Evolutionary conservation across 2,888 invertebrate genomes (phyloP), one percentile per base, ranked within the genome.

Genomic region (Lasioglossum morio): DNA sequence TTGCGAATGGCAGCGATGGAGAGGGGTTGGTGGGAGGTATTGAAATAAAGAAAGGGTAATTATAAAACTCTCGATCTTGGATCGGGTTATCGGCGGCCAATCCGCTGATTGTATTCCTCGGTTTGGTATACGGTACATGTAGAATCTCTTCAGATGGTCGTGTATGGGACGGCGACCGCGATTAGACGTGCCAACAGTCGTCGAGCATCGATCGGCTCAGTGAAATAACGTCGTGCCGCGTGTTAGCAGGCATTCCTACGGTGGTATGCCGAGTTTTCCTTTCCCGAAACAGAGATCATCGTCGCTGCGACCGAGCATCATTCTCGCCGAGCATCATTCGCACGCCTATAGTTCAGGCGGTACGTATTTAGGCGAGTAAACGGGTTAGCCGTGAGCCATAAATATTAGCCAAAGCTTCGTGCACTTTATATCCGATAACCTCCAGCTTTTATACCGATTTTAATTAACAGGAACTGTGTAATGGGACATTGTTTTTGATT

Each of bases 31-130:
- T 74, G 63, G 70, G 4, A 4, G 14, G 77, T 34, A 63, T 34
- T 23, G 23, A 66, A 16, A 79, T 75, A 72, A 69, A 75, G n/a
- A 23, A 43, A 37, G 80, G 0, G 46, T 76, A 79, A 81, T 84
- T 81, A 82, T 34, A 34, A 34, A 88, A 79, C 89, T 83, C 82
- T 19, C 72, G 60, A 82, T 79, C 77, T 48, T 37, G 69, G 14
- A 69, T 69, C 34, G 53, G 23, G 75, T 86, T 88, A 90, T 90
- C 81, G 80, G 4, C 72, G 48, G 46, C 86, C 86, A 89, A 90
- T 90, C 84, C 72, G 48, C 16, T 70, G 78, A 66, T 70, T 40
- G 76, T 30, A 72, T 73, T 82, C 4, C 34, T 57, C 46, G 19
- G 66, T 14, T 77, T 63, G 90, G 78, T 34, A 8, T 8, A 66